Percentiles rank a stretch among this genome's conserved stretches.
phyloP scores from a whole-genome alignment of 2,113 vertebrate species.

The Apodemus sylvaticus region DNA sequence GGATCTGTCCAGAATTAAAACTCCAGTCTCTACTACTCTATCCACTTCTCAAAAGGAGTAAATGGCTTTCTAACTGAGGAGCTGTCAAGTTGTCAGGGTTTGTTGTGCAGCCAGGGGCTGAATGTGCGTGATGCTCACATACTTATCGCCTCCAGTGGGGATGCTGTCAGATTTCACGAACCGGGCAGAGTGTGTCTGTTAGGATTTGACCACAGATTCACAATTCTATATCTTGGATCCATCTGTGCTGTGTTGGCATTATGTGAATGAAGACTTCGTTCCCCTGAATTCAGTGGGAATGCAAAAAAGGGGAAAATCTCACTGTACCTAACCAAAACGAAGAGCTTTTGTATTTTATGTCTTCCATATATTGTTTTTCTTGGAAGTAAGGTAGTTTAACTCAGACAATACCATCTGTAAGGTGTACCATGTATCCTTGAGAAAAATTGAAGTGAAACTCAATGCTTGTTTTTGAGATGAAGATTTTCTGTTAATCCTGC shows the following conservation, averaged over 20 bases:
- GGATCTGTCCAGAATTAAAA: background rate
- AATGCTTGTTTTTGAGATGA: constrained; percentile 21
- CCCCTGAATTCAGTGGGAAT: constrained; percentile 54
- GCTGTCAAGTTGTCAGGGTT: constrained; percentile 54
- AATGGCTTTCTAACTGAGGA: background rate
- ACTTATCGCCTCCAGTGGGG: constrained; percentile 45
- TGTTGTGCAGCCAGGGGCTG: constrained; percentile 16
- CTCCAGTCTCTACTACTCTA: constrained; percentile 2
- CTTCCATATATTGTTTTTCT: constrained; percentile 26
- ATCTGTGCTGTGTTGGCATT: background rate
- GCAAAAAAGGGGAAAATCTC: background rate
- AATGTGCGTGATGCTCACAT: background rate
- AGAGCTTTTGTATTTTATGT: constrained; percentile 47
- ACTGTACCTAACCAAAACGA: background rate
- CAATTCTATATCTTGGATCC: background rate
- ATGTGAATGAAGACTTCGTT: constrained; percentile 13
- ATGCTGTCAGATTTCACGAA: constrained; percentile 42
- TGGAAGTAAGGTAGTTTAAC: constrained; percentile 26
- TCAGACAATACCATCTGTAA: background rate
- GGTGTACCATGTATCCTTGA: background rate
- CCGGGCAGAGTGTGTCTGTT: background rate
- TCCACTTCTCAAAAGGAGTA: background rate
- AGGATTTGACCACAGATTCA: constrained; percentile 37
- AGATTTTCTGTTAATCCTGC: background rate
- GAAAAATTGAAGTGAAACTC: constrained; percentile 4